Evolutionary conservation across 2,113 vertebrate species (phyloP).

Genomic region (Hydrolagus affinis): DNA sequence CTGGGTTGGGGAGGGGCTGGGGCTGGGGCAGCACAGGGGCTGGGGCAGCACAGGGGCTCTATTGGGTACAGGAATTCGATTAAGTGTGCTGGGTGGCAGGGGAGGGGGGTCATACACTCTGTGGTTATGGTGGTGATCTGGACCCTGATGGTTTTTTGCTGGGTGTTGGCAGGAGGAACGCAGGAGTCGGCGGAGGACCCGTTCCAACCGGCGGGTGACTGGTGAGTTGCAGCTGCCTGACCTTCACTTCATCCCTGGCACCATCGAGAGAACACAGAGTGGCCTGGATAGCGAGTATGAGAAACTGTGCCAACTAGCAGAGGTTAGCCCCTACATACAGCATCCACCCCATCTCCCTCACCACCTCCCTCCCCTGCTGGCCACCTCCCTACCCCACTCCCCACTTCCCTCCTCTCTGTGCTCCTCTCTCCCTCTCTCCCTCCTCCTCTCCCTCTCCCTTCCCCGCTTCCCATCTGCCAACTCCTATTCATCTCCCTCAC

Average conservation of each 20-base stretch:
- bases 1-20: too few relatives aligned
- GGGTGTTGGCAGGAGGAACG: too few relatives aligned
- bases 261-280: slow-evolving; percentile 60
- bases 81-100: slow-evolving; percentile 25
- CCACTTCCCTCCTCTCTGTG: too few relatives aligned
- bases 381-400: too few relatives aligned
- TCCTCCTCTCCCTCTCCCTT: neutral
- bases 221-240: slow-evolving; percentile 53
- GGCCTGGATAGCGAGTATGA: slow-evolving; percentile 57
- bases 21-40: too few relatives aligned
- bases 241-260: slow-evolving; percentile 59
- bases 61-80: too few relatives aligned
- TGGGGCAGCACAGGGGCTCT: too few relatives aligned
- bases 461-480: too few relatives aligned
- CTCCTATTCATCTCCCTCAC: neutral
- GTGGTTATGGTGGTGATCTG: neutral
- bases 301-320: slow-evolving; percentile 52
- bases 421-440: neutral
- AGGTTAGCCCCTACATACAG: slow-evolving; percentile 49
- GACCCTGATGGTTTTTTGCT: neutral
- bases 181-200: slow-evolving; percentile 38
- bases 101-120: too few relatives aligned
- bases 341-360: neutral
- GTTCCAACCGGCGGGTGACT: slow-evolving; percentile 45
- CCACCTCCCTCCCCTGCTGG: too few relatives aligned